Conservation (phyloP, 35 echinoderm and acorn worm genomes). For the Eucidaris tribuloides region DNA sequence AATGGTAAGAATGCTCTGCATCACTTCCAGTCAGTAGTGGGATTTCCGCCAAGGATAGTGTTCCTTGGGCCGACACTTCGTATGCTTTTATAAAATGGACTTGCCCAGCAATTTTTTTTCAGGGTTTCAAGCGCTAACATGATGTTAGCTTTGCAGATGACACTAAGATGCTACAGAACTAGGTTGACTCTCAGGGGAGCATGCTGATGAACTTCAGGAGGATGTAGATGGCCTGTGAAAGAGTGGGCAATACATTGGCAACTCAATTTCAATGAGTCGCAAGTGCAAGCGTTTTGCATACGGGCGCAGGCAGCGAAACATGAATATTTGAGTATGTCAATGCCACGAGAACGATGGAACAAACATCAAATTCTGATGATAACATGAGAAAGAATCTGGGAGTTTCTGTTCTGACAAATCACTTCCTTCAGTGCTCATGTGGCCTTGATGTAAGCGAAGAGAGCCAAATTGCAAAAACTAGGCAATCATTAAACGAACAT, state of each 20-base stretch:
- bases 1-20: not conserved
- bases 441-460: not conserved
- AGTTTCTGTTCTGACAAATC: no score
- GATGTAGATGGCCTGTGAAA: not conserved
- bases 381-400: no score
- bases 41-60: slow-evolving; percentile 13
- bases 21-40: slow-evolving; percentile 6
- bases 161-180: slow-evolving; percentile 7
- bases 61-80: not conserved
- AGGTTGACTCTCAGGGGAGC: not conserved
- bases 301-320: not conserved
- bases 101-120: not conserved
- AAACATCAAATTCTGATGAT: no score
- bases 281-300: slow-evolving; percentile 21
- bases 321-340: not conserved
- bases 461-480: not conserved
- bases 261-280: not conserved
- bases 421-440: no score
- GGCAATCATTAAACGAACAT: not conserved
- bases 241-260: slow-evolving; percentile 14
- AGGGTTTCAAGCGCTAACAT: not conserved
- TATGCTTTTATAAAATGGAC: not conserved
- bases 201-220: not conserved
- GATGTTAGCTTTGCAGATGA: slow-evolving; percentile 38
- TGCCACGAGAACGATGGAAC: no score